Conservation (phyloP, 2,113 vertebrate species). For the Scomber japonicus region DNA sequence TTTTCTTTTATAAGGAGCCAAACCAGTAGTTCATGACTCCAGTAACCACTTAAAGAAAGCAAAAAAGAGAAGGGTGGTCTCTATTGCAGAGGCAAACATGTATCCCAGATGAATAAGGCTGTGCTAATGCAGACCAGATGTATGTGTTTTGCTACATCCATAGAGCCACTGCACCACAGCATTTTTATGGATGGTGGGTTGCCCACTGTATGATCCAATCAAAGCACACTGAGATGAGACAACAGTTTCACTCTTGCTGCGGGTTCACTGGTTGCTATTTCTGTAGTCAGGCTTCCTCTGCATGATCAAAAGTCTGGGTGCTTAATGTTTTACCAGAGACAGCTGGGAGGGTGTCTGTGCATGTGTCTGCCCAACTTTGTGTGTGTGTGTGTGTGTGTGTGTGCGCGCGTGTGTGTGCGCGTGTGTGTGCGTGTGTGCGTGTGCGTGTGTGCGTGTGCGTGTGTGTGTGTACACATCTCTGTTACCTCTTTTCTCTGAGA, state of each 20-base stretch:
- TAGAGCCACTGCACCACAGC: constrained; percentile 40
- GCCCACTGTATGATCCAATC: constrained; percentile 51
- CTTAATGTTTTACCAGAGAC: constrained; percentile 69
- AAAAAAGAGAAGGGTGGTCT: constrained; percentile 66
- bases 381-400: constrained; percentile 1
- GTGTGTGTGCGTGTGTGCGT: constrained; percentile 2
- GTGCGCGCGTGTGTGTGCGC: constrained; percentile 3
- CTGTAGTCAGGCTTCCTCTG: constrained; percentile 48
- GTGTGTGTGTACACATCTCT: background rate
- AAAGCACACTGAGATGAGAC: constrained; percentile 51
- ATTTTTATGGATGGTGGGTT: constrained; percentile 42
- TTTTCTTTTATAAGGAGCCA: constrained; percentile 64
- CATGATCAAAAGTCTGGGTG: constrained; percentile 64
- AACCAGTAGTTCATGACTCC: constrained; percentile 68
- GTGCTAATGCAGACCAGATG: constrained; percentile 73
- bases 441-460: background rate
- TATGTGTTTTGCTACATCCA: constrained; percentile 33
- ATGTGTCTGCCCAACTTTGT: constrained; percentile 16
- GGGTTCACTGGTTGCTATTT: constrained; percentile 72
- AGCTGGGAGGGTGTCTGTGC: constrained; percentile 49
- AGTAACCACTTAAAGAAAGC: constrained; percentile 63
- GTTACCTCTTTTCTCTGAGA: no score
- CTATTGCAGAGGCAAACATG: constrained; percentile 24
- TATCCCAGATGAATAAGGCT: constrained; percentile 55
- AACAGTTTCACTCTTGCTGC: constrained; percentile 58